These are phyloP conservation scores for Cepaea hortensis DNA, from an alignment of 2,888 invertebrate genomes.

Conservation along the genomic window DNA sequence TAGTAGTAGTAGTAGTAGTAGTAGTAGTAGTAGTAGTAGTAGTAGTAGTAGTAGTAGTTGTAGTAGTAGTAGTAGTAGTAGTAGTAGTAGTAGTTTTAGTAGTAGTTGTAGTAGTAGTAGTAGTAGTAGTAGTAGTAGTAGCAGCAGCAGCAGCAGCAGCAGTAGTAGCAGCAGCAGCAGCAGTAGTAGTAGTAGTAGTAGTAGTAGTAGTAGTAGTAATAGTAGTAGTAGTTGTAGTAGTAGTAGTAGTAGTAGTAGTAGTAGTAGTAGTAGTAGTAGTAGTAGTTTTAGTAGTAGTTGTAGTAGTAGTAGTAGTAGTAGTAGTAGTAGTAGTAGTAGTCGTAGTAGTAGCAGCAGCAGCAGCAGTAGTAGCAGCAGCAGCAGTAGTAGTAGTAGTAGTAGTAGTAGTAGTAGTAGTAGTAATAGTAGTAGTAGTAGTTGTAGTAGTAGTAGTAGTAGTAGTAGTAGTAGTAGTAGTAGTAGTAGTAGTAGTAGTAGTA, in stretches of 20 bases:
- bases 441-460: neutral
- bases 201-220: neutral
- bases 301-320: neutral
- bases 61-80: neutral
- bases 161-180: neutral
- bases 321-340: neutral
- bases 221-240: neutral
- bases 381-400: neutral
- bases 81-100: neutral
- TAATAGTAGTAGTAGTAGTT: neutral
- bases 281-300: neutral
- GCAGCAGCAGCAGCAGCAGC: neutral
- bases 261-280: neutral
- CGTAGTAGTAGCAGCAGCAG: too few relatives aligned
- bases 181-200: neutral
- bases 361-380: neutral
- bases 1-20: neutral
- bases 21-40: neutral
- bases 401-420: neutral
- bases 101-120: neutral
- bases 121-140: neutral
- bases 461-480: neutral
- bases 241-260: neutral
- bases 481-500: neutral
- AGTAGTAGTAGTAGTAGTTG: neutral